A percentile compares a stretch with the other conserved stretches of the same genome.
Evolutionary conservation across 2,888 invertebrate species (phyloP).

Genomic region (Stenodema calcarata): DNA sequence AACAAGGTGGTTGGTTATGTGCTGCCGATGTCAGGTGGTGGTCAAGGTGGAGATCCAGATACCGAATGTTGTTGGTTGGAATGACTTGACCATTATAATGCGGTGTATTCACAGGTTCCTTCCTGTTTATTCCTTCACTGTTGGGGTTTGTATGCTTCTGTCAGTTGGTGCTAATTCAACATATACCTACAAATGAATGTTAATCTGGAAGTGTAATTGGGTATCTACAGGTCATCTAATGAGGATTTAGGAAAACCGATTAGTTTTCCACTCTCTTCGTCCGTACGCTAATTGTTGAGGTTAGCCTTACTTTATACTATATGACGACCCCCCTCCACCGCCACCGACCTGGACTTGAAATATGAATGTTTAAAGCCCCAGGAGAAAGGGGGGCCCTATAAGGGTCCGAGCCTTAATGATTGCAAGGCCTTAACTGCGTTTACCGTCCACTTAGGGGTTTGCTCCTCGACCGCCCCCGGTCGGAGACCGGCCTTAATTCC

Average conservation of each 20-base stretch:
- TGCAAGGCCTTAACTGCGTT: conserved; percentile 48
- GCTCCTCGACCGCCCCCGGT: background rate
- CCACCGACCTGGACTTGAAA: too few relatives aligned
- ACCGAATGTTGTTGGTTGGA: too few relatives aligned
- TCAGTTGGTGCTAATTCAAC: too few relatives aligned
- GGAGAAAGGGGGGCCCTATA: background rate
- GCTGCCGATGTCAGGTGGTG: too few relatives aligned
- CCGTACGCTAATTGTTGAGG: conserved; percentile 39
- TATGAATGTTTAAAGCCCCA: conserved; percentile 33
- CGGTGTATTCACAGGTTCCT: too few relatives aligned
- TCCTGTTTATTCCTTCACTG: too few relatives aligned
- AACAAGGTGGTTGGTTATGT: too few relatives aligned
- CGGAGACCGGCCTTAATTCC: conserved; percentile 35
- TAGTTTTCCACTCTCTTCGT: background rate
- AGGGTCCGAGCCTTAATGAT: conserved; percentile 39
- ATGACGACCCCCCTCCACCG: conserved; percentile 4
- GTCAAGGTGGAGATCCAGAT: too few relatives aligned
- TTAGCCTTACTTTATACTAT: conserved; percentile 33
- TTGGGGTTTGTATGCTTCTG: too few relatives aligned
- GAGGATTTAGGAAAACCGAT: background rate
- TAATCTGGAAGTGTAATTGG: too few relatives aligned
- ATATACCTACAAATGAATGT: too few relatives aligned
- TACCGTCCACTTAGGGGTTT: conserved; percentile 45
- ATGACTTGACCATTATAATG: too few relatives aligned
- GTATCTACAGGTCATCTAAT: background rate